Conservation (phyloP, 2,888 invertebrate species). For the Meliscaeva auricollis region DNA sequence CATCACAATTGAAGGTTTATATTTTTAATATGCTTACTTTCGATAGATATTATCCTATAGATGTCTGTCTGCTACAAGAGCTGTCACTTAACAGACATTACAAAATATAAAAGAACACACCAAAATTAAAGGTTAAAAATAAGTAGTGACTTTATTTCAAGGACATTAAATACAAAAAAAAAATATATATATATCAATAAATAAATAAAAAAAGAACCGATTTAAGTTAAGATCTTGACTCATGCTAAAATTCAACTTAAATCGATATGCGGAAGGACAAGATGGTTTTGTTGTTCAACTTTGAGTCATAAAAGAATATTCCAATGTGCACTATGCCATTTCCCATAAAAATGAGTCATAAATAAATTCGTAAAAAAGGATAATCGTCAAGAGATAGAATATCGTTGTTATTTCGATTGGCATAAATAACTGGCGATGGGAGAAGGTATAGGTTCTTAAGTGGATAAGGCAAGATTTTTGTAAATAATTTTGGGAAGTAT, state of each 20-base stretch:
- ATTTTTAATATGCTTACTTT: not conserved
- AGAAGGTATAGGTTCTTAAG: not conserved
- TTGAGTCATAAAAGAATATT: slow-evolving; percentile 26
- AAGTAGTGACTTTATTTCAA: slow-evolving; percentile 18
- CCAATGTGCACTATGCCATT: slow-evolving; percentile 22
- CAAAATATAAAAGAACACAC: slow-evolving; percentile 9
- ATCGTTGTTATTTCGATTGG: not conserved
- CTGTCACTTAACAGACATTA: not conserved
- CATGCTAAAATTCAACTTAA: slow-evolving; percentile 10
- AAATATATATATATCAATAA: not conserved
- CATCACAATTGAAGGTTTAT: not conserved
- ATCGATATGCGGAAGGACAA: slow-evolving; percentile 38
- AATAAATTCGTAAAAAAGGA: not conserved
- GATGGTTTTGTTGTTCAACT: slow-evolving; percentile 16
- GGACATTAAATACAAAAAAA: slow-evolving; percentile 3
- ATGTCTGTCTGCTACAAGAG: not conserved
- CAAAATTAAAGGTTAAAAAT: not conserved
- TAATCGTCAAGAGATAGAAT: not conserved
- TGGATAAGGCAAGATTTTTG: not conserved
- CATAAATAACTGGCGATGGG: not conserved
- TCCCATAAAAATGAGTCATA: slow-evolving; percentile 29
- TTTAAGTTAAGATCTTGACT: slow-evolving; percentile 23
- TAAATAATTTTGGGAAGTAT: no score
- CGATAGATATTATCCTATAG: slow-evolving; percentile 2
- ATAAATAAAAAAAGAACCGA: not conserved